Conservation (phyloP, 2,113 vertebrate species). For the Anhinga anhinga region DNA sequence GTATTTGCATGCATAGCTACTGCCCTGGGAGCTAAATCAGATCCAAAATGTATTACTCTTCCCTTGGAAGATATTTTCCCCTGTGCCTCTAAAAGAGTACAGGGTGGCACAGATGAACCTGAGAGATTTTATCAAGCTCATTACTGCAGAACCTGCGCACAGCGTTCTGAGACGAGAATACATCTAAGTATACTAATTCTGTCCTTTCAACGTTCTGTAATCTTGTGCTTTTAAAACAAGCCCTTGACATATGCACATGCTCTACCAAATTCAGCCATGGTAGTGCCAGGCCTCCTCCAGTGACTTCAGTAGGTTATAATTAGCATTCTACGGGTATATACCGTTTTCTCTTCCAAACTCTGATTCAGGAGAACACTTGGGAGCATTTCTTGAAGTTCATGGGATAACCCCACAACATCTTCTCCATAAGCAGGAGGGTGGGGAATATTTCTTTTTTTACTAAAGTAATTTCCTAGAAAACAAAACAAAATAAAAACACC, state of each 20-base stretch:
- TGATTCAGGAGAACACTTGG: neutral
- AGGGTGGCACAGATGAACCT: neutral
- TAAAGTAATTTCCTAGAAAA: neutral
- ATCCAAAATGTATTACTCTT: neutral
- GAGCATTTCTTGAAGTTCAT: neutral
- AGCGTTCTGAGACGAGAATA: neutral
- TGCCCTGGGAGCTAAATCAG: neutral
- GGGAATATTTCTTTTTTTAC: neutral
- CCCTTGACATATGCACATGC: neutral
- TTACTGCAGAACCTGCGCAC: neutral
- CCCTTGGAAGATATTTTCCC: neutral
- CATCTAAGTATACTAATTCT: neutral
- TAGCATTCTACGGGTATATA: neutral
- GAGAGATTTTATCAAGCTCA: neutral
- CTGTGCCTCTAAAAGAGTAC: neutral
- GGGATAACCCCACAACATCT: neutral
- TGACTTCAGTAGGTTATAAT: neutral
- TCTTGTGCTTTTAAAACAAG: conserved; percentile 2
- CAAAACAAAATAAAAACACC: neutral
- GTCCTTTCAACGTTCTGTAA: neutral
- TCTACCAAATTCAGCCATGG: neutral
- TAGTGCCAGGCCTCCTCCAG: neutral
- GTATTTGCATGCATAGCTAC: neutral
- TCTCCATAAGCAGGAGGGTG: neutral
- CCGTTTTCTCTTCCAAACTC: neutral